Evolutionary conservation across 2,888 invertebrate genomes (phyloP), one percentile per base, ranked within the genome.

Genomic region (Drosophila kuntzei): DNA sequence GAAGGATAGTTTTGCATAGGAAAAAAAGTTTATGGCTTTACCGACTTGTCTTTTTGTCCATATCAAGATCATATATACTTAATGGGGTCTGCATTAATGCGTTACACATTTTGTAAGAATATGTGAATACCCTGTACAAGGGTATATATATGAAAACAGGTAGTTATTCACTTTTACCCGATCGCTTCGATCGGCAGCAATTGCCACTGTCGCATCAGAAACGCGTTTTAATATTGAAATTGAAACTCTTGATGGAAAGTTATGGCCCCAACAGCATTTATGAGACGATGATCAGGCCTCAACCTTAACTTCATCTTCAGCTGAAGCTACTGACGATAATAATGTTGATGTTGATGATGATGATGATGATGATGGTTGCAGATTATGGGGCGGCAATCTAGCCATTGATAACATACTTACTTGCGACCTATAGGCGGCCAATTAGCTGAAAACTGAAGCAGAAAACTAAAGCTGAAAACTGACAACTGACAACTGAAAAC

Each of bases 331-430:
- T 39, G 8, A 14, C 4, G 18, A 7, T 16, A 27, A 7, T 16
- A 27, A 43, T 32, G 22, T 1, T 54, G 22, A 5, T 54, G 34
- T 18, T 39, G 51, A 36, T 60, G 51, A 14, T 65, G 55, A 62
- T 76, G 67, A 53, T 69, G 71, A 85, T 83, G 83, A 49, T 66
- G 78, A 86, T 84, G 81, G 76, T 46, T 50, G 50, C 67, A 84
- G 81, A 82, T 87, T 87, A 87, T 76, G 81, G 84, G 79, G 84
- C 81, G 84, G 80, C 76, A 55, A 69, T 83, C 84, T 86, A 85
- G 76, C 82, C 58, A 80, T 79, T 85, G 85, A 80, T 85, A 85
- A 80, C 71, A 79, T 71, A 58, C 71, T 64, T 53, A 47, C 59
- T n/a, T 25, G 20, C 51, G 34, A 25, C 51, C 63, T 64, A 69